These are phyloP conservation scores for Ectropis crepuscularia DNA, from an alignment of 2,888 invertebrate species.

Conservation along the genomic window DNA sequence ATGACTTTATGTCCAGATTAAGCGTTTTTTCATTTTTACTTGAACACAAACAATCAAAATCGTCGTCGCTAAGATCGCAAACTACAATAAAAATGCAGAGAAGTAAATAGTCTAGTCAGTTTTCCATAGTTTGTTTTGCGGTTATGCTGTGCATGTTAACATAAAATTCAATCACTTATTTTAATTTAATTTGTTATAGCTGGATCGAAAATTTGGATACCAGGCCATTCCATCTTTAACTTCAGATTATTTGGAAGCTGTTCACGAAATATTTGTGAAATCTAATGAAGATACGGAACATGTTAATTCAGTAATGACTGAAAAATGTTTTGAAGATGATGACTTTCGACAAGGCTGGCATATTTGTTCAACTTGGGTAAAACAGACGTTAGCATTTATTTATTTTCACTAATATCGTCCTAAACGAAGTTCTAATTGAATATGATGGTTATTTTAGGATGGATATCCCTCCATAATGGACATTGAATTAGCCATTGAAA, in stretches of 20 bases:
- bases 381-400: conserved; percentile 1
- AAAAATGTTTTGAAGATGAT: conserved; percentile 74
- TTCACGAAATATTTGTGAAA: conserved; percentile 65
- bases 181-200: conserved; percentile 49
- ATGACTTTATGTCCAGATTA: too few species aligned
- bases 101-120: too few species aligned
- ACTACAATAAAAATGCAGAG: too few species aligned
- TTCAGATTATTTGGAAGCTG: conserved; percentile 65
- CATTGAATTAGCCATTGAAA: conserved; percentile 86
- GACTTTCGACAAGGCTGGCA: conserved; percentile 68
- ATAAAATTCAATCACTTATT: neutral
- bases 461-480: conserved; percentile 82
- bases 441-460: conserved; percentile 62
- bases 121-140: too few species aligned
- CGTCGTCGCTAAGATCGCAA: too few species aligned
- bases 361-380: conserved; percentile 71
- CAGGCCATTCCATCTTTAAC: conserved; percentile 74
- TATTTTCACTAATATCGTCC: neutral
- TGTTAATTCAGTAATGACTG: conserved; percentile 64
- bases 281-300: conserved; percentile 51
- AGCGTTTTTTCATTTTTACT: too few species aligned
- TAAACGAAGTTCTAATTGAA: neutral
- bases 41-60: too few species aligned
- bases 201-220: conserved; percentile 72
- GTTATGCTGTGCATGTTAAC: neutral